Evolutionary conservation across 2,797 vertebrate species (phyloP), one percentile per base, ranked within the genome.

Genomic region (Crotalus adamanteus): DNA sequence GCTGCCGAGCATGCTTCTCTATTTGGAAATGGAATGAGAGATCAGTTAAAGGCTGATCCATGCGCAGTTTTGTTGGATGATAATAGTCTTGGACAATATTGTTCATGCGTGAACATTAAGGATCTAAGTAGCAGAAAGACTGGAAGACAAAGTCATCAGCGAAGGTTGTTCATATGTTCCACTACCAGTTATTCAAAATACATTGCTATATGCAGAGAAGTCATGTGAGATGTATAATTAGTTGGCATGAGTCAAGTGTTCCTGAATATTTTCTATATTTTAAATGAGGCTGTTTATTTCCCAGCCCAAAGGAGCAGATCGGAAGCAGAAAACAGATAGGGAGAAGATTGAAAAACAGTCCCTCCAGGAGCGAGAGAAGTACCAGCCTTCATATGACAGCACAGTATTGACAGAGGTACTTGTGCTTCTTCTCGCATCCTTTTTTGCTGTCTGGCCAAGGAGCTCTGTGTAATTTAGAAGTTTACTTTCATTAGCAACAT

Each of bases 301-400:
- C 53, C 92, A 99, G 98, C 98, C 98, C 63, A 98, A 98, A 98
- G 98, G 98, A 94, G 98, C 98, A 0, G 98, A 98, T 96, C 95
- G 98, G 94, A 99, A 98, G 91, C 98, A 98, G 97, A 99, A 98
- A 96, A 99, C 98, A 0, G 98, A 99, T 93, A 56, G 97, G 83
- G 98, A 99, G 97, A 98, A 98, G 96, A 98, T 98, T 96, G 98
- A 99, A 96, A 99, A 98, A 93, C 98, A 98, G 60, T 97, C 98
- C 0, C 97, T 97, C 0, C 98, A 98, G 86, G 98, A 99, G 94
- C 98, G 98, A 94, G 98, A 98, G 89, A 98, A 98, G 95, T 98
- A 98, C 95, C 98, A 98, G 96, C 95, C 97, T 2, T 98, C 98
- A 1, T 98, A 98, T 55, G 98, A 98, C 95, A 98, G 96, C 86